Conservation (phyloP, 2,113 vertebrate genomes). For the Oryzias curvinotus region DNA sequence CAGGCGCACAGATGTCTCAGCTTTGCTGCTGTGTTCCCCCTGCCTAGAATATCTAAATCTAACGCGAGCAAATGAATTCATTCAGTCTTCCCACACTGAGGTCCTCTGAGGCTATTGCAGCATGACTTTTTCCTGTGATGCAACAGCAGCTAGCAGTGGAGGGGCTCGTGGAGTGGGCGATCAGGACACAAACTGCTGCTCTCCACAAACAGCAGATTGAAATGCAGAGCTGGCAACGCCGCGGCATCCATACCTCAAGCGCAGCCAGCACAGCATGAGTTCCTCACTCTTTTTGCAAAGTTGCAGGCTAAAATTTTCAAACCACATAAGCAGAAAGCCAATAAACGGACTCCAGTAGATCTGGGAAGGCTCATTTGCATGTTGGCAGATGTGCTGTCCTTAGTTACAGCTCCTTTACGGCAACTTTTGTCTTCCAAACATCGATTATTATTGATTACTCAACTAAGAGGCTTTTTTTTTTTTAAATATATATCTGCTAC, state of each 20-base stretch:
- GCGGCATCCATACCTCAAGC: constrained; percentile 54
- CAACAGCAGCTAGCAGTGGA: constrained; percentile 49
- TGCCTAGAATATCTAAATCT: constrained; percentile 48
- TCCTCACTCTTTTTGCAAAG: constrained; percentile 51
- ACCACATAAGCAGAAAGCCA: constrained; percentile 33
- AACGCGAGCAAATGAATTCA: constrained; percentile 36
- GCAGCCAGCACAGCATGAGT: constrained; percentile 47
- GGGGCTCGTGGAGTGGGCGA: constrained; percentile 63
- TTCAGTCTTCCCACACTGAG: constrained; percentile 44
- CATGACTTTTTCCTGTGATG: constrained; percentile 58
- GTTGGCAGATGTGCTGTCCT: constrained; percentile 18
- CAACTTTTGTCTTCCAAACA: constrained; percentile 1
- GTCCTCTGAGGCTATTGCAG: constrained; percentile 56
- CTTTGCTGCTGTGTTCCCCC: constrained; percentile 7
- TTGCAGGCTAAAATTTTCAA: constrained; percentile 32
- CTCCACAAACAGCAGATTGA: constrained; percentile 65
- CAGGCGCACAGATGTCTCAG: constrained; percentile 1
- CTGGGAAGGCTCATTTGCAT: constrained; percentile 38
- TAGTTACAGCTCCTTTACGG: background rate
- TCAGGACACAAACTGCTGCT: constrained; percentile 60
- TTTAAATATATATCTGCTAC: constrained; percentile 21
- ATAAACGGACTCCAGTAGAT: constrained; percentile 43
- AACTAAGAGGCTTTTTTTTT: too few species aligned
- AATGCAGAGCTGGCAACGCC: constrained; percentile 56
- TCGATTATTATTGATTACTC: constrained; percentile 3